Conservation (phyloP, 2,113 vertebrate species). For the Ramphastos sulfuratus region DNA sequence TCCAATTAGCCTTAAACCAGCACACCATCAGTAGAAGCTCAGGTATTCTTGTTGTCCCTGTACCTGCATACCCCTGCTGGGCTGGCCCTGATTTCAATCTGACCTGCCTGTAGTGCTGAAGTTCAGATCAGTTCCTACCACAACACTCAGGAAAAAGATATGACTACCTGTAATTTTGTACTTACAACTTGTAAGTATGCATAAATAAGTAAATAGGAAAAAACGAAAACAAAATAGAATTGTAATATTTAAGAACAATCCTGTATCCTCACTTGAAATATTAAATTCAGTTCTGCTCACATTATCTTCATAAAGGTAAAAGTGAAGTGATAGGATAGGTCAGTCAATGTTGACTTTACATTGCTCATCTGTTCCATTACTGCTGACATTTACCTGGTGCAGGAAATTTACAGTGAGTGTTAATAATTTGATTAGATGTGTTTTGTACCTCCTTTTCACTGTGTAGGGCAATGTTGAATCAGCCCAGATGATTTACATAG, state of each 20-base stretch:
- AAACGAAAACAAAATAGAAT: neutral
- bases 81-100: neutral
- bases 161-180: neutral
- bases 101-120: neutral
- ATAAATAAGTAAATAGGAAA: neutral
- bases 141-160: neutral
- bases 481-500: neutral
- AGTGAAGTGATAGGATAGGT: neutral
- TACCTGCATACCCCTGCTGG: too few species aligned
- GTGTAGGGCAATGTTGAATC: neutral
- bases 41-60: neutral
- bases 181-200: neutral
- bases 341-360: neutral
- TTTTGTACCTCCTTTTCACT: neutral
- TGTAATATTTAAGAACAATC: neutral
- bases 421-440: neutral
- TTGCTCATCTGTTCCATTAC: neutral
- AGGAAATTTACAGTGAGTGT: neutral
- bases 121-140: neutral
- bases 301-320: neutral
- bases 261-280: neutral
- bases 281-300: rapidly evolving
- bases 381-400: neutral
- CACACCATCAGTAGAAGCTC: neutral
- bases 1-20: too few species aligned